Base-by-base conservation (phyloP, 1,140 invertebrate genomes). In the Macrotrachela quadricornifera region DNA sequence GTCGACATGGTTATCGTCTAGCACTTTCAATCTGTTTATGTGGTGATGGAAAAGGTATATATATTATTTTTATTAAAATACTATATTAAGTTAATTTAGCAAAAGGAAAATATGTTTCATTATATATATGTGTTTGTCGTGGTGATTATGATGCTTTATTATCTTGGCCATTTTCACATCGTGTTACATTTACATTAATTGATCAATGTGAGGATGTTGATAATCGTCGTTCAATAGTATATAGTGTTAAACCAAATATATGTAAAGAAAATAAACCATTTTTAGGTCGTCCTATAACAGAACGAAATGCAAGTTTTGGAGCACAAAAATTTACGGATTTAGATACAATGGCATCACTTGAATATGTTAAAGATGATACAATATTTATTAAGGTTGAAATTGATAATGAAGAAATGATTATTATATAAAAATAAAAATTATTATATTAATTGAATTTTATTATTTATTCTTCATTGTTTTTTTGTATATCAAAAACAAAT, bases 1-100 rank as follows among this genome's bases (percentile, higher is more conserved):
- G 81, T 73, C 83, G 87, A 70, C 86, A 88, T 68, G 87, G 87
- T 58, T 92, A 94, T 69, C 88, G 86, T 65, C 74, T 94, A 60
- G 59, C 61, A 11, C 46, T 65, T 50, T 65, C 85, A 1, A 75
- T 87, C 44, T 90, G 87, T 69, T 75, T 88, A 16, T 88, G 87
- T 64, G 87, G 87, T 56, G 91, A 91, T 62, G 87, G 87, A 13
- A 82, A 84, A 21, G 85, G 86, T 49, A 82, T 2, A 51, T 4
- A 6, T 43, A 12, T 18, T 43, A 16, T 42, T 38, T 42, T 10
- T 38, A 15, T 21, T 18, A 47, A 16, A 36, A 13, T 36, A 4
- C 4, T 47, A 2, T 21, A 6, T 21, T 21, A 3, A 36, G 12
- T 21, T 21, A 30, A 4, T 30, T 30, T 57, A 64, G 63, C 61